Evolutionary conservation across 2,797 vertebrate species (phyloP).

Genomic region (Mormyrops boulengeri): DNA sequence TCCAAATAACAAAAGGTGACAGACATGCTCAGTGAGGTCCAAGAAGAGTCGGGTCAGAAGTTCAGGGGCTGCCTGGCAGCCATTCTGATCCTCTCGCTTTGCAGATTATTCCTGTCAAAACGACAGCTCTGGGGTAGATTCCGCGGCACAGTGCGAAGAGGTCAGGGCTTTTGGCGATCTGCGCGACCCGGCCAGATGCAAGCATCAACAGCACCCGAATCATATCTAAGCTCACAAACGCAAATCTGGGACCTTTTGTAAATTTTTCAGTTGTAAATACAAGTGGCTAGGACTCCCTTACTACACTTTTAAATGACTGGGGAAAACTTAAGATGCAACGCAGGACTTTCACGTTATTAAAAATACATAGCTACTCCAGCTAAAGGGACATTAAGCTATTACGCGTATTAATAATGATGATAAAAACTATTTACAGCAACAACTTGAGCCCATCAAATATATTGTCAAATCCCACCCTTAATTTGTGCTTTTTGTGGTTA

Average conservation of each 20-base stretch:
- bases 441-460: not conserved
- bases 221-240: not conserved
- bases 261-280: not conserved
- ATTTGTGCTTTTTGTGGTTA: not conserved
- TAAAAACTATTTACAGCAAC: not conserved
- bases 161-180: not conserved
- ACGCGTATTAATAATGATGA: not conserved
- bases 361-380: not conserved
- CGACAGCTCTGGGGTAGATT: conserved; percentile 2
- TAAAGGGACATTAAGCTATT: not conserved
- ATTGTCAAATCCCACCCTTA: not conserved
- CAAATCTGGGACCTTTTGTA: not conserved
- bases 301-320: not conserved
- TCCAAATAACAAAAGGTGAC: not conserved
- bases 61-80: not conserved
- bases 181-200: not conserved
- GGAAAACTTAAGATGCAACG: not conserved
- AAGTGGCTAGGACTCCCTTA: not conserved
- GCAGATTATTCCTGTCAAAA: not conserved
- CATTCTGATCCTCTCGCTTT: not conserved
- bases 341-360: not conserved
- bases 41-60: not conserved
- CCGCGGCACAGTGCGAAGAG: not conserved
- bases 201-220: not conserved
- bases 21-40: not conserved